A percentile compares a stretch with the other conserved stretches of the same genome.
phyloP scores from a whole-genome alignment of 2,888 invertebrate species.

The Microctonus aethiopoides region DNA sequence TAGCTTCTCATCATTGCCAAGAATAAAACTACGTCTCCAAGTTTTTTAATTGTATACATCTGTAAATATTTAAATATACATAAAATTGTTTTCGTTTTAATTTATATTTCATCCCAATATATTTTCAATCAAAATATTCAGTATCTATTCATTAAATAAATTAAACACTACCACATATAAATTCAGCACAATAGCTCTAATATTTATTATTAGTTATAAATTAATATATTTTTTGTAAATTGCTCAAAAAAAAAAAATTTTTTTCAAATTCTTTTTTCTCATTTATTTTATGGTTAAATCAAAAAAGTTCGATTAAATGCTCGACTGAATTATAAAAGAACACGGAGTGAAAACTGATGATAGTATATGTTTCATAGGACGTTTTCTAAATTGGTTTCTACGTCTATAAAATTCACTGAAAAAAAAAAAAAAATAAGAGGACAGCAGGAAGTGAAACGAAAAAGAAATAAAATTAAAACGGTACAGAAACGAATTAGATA shows the following conservation, averaged over 20 bases:
- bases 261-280: too few relatives aligned
- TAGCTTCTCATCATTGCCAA: too few relatives aligned
- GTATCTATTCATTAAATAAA: too few relatives aligned
- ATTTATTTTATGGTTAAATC: conserved; percentile 25
- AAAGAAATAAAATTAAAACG: not conserved
- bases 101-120: too few relatives aligned
- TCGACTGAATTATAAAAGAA: conserved; percentile 21
- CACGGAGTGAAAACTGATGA: conserved; percentile 21
- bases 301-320: conserved; percentile 33
- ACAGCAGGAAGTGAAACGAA: not conserved
- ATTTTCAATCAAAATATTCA: too few relatives aligned
- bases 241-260: too few relatives aligned
- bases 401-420: conserved; percentile 20
- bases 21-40: too few relatives aligned
- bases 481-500: not conserved
- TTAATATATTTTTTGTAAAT: too few relatives aligned
- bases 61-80: not conserved
- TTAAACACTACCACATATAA: too few relatives aligned
- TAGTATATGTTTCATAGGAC: conserved; percentile 14
- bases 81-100: too few relatives aligned
- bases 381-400: conserved; percentile 30
- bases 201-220: too few relatives aligned
- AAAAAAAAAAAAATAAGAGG: not conserved
- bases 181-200: too few relatives aligned
- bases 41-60: not conserved